Evolutionary conservation across 2,113 vertebrate genomes (phyloP).

Genomic region (Chloroceryle aenea): DNA sequence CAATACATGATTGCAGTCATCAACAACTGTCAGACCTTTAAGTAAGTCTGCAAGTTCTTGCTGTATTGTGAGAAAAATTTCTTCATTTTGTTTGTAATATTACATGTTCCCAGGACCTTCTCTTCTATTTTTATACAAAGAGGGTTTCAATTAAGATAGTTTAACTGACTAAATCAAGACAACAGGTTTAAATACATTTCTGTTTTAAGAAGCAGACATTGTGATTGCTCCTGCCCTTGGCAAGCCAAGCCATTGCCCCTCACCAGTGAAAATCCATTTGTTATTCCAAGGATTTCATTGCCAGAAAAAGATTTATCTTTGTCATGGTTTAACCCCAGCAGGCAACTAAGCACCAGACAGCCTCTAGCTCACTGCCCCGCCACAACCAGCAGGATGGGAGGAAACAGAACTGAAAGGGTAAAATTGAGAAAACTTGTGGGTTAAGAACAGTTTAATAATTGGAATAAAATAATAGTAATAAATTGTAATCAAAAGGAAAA

Average conservation of each 20-base stretch:
- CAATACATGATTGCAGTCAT: slow-evolving; percentile 97
- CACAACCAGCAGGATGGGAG: neutral
- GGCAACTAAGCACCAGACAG: neutral
- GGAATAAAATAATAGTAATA: neutral
- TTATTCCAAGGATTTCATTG: neutral
- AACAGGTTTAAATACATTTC: neutral
- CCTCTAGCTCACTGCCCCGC: neutral
- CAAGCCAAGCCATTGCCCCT: neutral
- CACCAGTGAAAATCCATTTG: neutral
- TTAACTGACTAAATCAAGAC: neutral
- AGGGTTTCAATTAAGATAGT: neutral
- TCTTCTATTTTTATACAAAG: neutral
- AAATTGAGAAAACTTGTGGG: neutral
- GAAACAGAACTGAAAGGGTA: neutral
- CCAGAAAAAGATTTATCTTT: neutral
- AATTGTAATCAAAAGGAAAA: neutral
- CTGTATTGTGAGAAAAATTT: neutral
- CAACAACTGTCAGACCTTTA: slow-evolving; percentile 98
- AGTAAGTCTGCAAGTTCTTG: slow-evolving; percentile 74
- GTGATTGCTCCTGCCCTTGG: neutral
- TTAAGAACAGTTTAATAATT: neutral
- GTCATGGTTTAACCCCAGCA: neutral
- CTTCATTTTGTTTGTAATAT: neutral
- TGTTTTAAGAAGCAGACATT: neutral
- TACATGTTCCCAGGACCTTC: neutral